Conservation (phyloP, 2,888 invertebrate genomes). For the Trissolcus japonicus region DNA sequence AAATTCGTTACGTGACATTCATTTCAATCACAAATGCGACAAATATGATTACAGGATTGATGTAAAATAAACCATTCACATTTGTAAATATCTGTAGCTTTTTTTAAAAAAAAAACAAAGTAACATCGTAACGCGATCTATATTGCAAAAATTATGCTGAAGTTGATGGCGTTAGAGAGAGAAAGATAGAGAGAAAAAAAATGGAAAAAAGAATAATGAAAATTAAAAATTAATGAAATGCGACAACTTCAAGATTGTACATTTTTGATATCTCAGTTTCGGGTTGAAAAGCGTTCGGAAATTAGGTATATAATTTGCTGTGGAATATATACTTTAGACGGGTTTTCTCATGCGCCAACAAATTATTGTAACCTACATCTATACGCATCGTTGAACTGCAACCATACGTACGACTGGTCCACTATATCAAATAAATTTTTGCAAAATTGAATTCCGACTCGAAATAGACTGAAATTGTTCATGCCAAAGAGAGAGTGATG, state of each 20-base stretch:
- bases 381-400: conserved; percentile 61
- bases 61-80: conserved; percentile 3
- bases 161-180: conserved; percentile 46
- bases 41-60: conserved; percentile 2
- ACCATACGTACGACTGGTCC: conserved; percentile 54
- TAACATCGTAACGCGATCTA: conserved; percentile 29
- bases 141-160: conserved; percentile 23
- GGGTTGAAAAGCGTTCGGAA: no score
- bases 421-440: conserved; percentile 30
- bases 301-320: no score
- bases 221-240: background rate
- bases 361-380: conserved; percentile 66
- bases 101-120: conserved; percentile 10
- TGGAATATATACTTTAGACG: no score
- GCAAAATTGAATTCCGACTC: conserved; percentile 42
- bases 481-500: background rate
- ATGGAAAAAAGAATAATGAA: background rate
- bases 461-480: conserved; percentile 9
- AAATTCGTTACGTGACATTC: background rate
- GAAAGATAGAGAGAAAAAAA: conserved; percentile 34
- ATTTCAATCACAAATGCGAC: conserved; percentile 1
- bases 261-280: background rate
- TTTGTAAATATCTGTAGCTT: conserved; percentile 45
- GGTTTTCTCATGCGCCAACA: conserved; percentile 50
- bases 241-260: conserved; percentile 5